Base-by-base conservation (phyloP, 2,113 vertebrate species). In the Oreamnos americanus region DNA sequence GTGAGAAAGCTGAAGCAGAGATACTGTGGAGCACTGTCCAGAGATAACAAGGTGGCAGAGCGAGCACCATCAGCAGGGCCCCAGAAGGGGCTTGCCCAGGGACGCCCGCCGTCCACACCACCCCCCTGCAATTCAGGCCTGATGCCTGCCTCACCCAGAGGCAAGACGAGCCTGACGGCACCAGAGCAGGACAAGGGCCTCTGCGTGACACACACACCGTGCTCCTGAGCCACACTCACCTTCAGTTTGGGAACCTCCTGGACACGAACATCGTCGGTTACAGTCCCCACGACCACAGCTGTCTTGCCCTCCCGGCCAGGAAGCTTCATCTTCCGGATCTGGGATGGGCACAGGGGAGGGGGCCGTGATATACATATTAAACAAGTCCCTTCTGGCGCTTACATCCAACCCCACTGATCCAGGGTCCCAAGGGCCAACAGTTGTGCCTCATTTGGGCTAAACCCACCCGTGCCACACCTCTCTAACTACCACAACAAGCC, bases 301-400 rank as follows among this genome's bases (percentile, higher is more conserved):
- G 99, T 99, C 97, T 98, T 99, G 98, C 99, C 99, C 11, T 99
- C 99, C 81, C 99, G 99, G 36, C 99, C 99, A 21, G 98, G 71
- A 97, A 99, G 94, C 98, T 99, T 99, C 99, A 99, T 99, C 98
- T 99, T 99, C 62, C 99, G 99, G 93, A 99, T 99, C 99, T 99
- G 64, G 14, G 19, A 26, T 2, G 71, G 1, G 13, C 11, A 10
- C 26, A 17, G 45, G 45, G 45, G 28, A 47, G 16, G 4, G 28
- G 28, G 9, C 25, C 11, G 23, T 33, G 64, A 47, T 14, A 71
- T 0, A 7, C 26, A 67, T 10, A 0, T 1, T 21, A 17, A 82
- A 5, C 2, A 43, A 28, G 7, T 12, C 30, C 78, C 1, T 6
- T 16, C 30, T 60, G 28, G 10, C 0, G 6, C 43, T n/a, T 39